Conservation (phyloP, 2,888 invertebrate genomes). For the Sarcophaga subvicina region DNA sequence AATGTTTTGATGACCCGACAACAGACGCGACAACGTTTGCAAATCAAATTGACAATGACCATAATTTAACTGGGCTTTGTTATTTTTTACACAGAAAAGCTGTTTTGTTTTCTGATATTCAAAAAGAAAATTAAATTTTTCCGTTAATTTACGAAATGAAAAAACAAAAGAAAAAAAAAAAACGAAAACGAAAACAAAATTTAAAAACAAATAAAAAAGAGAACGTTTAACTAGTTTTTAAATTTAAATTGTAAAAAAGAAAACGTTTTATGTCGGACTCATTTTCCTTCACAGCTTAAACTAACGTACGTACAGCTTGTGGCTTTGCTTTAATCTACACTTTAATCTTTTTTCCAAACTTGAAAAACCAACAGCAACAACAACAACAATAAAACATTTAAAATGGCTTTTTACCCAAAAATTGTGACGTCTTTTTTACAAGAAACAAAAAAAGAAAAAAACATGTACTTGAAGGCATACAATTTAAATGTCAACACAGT, state of each 20-base stretch:
- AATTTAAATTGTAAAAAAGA: neutral
- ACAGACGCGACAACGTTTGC: conserved; percentile 2
- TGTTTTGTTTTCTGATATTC: neutral
- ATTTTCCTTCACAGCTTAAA: neutral
- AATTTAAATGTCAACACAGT: conserved; percentile 28
- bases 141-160: neutral
- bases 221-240: neutral
- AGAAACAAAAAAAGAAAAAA: neutral
- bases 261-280: neutral
- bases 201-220: neutral
- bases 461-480: neutral
- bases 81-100: neutral
- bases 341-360: neutral
- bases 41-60: conserved; percentile 59
- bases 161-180: too few species aligned
- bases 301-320: neutral
- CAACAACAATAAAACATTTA: neutral
- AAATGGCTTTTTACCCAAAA: neutral
- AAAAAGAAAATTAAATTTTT: neutral
- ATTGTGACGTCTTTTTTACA: neutral
- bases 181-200: too few species aligned
- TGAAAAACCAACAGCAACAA: too few species aligned
- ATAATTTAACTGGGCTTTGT: conserved; percentile 21
- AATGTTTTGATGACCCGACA: conserved; percentile 21
- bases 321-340: neutral